A percentile compares a stretch with the other conserved stretches of the same genome.
Conservation (phyloP, 2,113 vertebrate genomes). For the Python bivittatus region DNA sequence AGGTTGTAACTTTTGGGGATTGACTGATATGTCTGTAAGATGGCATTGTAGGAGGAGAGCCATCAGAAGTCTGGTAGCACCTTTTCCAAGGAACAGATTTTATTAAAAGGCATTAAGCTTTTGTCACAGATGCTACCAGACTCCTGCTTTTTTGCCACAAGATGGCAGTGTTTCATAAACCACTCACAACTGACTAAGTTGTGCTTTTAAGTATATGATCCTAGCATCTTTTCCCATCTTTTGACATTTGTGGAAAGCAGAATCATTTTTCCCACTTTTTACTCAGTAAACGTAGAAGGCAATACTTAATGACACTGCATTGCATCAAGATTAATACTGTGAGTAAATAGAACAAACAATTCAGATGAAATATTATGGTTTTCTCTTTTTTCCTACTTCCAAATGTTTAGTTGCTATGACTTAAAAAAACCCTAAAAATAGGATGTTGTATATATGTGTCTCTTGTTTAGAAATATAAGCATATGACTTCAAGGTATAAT, state of each 20-base stretch:
- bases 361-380: neutral
- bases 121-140: neutral
- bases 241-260: neutral
- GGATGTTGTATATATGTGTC: neutral
- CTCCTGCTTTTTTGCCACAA: constrained; percentile 31
- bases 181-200: neutral
- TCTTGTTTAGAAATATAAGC: neutral
- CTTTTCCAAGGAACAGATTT: neutral
- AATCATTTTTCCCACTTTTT: neutral
- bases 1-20: too few relatives aligned
- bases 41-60: too few relatives aligned
- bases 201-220: neutral
- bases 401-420: neutral
- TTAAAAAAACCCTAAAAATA: neutral
- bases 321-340: neutral
- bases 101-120: neutral
- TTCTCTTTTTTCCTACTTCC: neutral
- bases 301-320: neutral
- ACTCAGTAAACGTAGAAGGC: neutral
- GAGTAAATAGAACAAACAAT: neutral
- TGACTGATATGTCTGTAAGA: too few relatives aligned
- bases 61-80: neutral
- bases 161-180: constrained; percentile 49
- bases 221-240: neutral
- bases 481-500: too few relatives aligned